These are phyloP conservation scores for Oscheius sp. DNA, from an alignment of 1,140 invertebrate genomes.

Conservation along the genomic window DNA sequence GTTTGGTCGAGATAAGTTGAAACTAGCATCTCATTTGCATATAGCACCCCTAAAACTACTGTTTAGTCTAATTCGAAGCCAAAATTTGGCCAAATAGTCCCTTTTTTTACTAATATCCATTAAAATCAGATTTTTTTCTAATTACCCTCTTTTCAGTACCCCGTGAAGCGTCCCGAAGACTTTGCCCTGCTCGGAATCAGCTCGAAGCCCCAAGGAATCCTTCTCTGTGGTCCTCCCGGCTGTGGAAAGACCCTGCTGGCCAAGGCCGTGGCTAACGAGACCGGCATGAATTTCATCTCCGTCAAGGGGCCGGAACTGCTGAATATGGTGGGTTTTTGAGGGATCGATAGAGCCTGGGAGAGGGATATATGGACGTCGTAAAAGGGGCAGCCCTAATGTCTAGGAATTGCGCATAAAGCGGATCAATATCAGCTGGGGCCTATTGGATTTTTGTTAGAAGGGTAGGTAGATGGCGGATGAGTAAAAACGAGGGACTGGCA, in stretches of 20 bases:
- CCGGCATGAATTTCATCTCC: constrained; percentile 92
- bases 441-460: too few species aligned
- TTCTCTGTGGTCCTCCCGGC: constrained; percentile 89
- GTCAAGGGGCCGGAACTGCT: constrained; percentile 93
- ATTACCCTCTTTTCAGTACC: constrained; percentile 68
- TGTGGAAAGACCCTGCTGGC: constrained; percentile 66
- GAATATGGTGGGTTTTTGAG: constrained; percentile 75
- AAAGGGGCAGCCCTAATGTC: too few species aligned
- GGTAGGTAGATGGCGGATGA: too few species aligned
- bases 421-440: too few species aligned
- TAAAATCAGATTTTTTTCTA: constrained; percentile 3
- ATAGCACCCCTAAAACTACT: neutral
- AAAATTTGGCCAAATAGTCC: neutral
- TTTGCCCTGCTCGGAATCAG: constrained; percentile 75
- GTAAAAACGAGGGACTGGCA: too few species aligned
- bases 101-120: too few species aligned
- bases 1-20: too few species aligned
- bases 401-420: too few species aligned
- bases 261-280: constrained; percentile 86
- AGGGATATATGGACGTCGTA: neutral
- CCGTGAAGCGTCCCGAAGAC: constrained; percentile 79
- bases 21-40: too few species aligned
- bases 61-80: neutral
- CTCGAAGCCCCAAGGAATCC: constrained; percentile 75
- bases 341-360: constrained; percentile 1